Conservation (phyloP, 53 echinoderm and acorn worm species). For the Temnopleurus reevesii region DNA sequence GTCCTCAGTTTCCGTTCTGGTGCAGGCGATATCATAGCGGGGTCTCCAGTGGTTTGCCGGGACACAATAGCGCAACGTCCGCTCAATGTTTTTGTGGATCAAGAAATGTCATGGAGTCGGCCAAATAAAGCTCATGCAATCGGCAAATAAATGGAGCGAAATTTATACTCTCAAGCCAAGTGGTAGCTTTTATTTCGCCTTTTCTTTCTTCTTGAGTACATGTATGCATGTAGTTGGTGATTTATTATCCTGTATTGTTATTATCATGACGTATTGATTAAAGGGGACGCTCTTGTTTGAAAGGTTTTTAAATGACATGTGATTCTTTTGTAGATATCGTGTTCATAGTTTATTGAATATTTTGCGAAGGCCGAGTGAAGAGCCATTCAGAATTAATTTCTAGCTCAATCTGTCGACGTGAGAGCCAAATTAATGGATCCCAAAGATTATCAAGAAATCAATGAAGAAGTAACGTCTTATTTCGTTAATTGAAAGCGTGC, state of each 20-base stretch:
- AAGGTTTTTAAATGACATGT: neutral
- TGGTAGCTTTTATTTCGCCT: neutral
- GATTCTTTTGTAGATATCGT: neutral
- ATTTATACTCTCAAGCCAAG: neutral
- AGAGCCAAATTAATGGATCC: neutral
- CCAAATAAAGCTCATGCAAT: neutral
- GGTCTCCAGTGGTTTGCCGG: slow-evolving; percentile 13
- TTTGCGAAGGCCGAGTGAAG: neutral
- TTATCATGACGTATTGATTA: neutral
- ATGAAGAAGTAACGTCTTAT: too few relatives aligned
- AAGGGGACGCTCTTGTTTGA: neutral
- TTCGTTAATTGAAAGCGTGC: too few relatives aligned
- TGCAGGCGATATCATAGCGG: neutral
- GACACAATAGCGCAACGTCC: neutral
- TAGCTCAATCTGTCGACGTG: neutral
- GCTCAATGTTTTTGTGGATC: neutral
- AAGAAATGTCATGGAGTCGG: slow-evolving; percentile 32
- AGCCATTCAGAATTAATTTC: neutral
- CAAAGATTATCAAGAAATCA: too few relatives aligned
- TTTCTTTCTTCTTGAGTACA: neutral
- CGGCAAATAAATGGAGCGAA: slow-evolving; percentile 40
- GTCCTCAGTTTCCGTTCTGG: neutral
- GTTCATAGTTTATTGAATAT: neutral
- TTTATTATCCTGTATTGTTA: slow-evolving; percentile 21
- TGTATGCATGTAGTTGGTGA: slow-evolving; percentile 6